These are phyloP conservation scores for Poeciliopsis turrubarensis DNA, from an alignment of 2,113 vertebrate species.

Conservation along the genomic window DNA sequence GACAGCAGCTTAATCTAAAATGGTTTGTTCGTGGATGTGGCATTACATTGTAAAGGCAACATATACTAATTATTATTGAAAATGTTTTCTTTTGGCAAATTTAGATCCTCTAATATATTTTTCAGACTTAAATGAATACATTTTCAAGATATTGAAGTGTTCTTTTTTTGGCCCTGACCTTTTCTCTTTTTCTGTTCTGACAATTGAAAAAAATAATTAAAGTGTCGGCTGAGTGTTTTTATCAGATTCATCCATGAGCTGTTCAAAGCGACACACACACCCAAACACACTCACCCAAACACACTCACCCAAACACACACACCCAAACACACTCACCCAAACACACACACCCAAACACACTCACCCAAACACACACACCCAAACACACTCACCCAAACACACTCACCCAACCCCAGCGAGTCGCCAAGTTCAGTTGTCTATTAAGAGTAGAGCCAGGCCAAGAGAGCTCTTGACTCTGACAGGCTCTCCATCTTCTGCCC, in stretches of 20 bases:
- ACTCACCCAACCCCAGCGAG: slow-evolving; percentile 29
- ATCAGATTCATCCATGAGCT: slow-evolving; percentile 27
- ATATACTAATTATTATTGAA: neutral
- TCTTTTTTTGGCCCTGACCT: slow-evolving; percentile 20
- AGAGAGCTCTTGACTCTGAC: slow-evolving; percentile 70
- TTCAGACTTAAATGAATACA: neutral
- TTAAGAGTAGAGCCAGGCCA: slow-evolving; percentile 61
- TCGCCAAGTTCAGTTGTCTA: slow-evolving; percentile 49
- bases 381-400: slow-evolving; percentile 18
- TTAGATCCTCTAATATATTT: neutral
- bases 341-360: slow-evolving; percentile 14
- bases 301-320: neutral
- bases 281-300: slow-evolving; percentile 19
- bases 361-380: slow-evolving; percentile 14
- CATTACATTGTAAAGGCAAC: neutral
- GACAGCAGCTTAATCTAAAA: neutral
- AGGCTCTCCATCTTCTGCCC: slow-evolving; percentile 66
- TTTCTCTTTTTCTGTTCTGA: slow-evolving; percentile 12
- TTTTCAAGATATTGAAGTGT: slow-evolving; percentile 19
- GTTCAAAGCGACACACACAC: slow-evolving; percentile 26
- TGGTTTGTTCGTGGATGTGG: neutral
- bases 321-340: slow-evolving; percentile 12
- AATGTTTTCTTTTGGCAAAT: neutral
- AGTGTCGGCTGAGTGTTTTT: slow-evolving; percentile 59
- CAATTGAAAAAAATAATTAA: slow-evolving; percentile 37